phyloP scores from a whole-genome alignment of 2,797 vertebrate genomes.

The Craterocephalus amniculus region DNA sequence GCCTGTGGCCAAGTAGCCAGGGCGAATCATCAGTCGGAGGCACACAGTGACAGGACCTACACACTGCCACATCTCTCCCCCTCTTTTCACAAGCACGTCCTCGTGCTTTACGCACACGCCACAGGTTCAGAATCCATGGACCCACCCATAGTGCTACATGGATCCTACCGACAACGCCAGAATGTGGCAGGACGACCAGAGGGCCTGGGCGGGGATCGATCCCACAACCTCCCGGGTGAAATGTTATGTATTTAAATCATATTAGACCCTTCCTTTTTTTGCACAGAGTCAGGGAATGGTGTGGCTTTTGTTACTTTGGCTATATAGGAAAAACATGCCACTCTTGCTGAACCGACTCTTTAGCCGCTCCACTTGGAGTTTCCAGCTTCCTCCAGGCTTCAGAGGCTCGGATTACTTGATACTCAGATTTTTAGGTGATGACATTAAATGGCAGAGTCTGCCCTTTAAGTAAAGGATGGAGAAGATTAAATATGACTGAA shows the following conservation, averaged over 20 bases:
- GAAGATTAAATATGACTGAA: neutral
- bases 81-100: no score
- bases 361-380: neutral
- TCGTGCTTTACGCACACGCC: no score
- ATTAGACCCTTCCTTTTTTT: neutral
- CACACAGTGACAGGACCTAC: no score
- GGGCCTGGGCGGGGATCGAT: no score
- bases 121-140: no score
- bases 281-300: neutral
- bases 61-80: no score
- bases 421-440: conserved; percentile 16
- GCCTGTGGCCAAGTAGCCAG: no score
- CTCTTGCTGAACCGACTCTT: conserved; percentile 11
- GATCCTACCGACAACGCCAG: no score
- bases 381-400: neutral
- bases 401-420: conserved; percentile 19
- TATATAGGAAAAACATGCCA: neutral
- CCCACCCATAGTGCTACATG: no score
- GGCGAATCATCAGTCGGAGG: no score
- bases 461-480: neutral
- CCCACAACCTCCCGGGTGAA: no score
- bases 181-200: no score
- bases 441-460: conserved; percentile 1
- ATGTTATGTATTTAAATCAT: neutral
- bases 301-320: neutral